phyloP scores from a whole-genome alignment of 2,888 invertebrate genomes.

The Aleiodes leptofemur region DNA sequence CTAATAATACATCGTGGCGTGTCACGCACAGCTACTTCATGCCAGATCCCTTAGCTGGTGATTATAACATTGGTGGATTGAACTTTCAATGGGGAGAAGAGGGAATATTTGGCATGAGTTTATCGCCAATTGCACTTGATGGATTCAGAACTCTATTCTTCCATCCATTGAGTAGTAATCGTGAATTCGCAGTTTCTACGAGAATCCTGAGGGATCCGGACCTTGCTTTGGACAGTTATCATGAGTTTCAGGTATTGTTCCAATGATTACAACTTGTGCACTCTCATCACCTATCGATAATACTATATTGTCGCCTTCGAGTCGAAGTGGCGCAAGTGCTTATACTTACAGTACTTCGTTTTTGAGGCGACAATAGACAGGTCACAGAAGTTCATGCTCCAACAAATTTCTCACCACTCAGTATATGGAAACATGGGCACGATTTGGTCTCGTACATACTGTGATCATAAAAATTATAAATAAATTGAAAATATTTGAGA shows the following conservation, averaged over 20 bases:
- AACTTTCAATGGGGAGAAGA: conserved; percentile 92
- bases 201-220: conserved; percentile 82
- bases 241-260: conserved; percentile 79
- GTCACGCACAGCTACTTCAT: conserved; percentile 87
- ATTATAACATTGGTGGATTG: conserved; percentile 86
- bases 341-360: too few relatives aligned
- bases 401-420: too few relatives aligned
- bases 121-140: conserved; percentile 81
- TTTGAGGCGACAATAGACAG: too few relatives aligned
- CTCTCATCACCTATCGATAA: too few relatives aligned
- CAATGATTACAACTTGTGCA: background rate
- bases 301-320: too few relatives aligned
- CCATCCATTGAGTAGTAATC: conserved; percentile 86
- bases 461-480: too few relatives aligned
- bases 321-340: too few relatives aligned
- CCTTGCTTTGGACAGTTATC: conserved; percentile 82
- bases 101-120: conserved; percentile 87
- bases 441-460: too few relatives aligned
- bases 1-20: conserved; percentile 87
- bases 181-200: conserved; percentile 88
- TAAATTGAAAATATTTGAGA: too few relatives aligned
- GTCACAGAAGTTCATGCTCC: too few relatives aligned
- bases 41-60: conserved; percentile 87
- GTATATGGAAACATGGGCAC: too few relatives aligned
- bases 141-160: conserved; percentile 86